These are phyloP conservation scores for Gallinago solitaria DNA, from an alignment of 2,797 vertebrate genomes.

Conservation along the genomic window DNA sequence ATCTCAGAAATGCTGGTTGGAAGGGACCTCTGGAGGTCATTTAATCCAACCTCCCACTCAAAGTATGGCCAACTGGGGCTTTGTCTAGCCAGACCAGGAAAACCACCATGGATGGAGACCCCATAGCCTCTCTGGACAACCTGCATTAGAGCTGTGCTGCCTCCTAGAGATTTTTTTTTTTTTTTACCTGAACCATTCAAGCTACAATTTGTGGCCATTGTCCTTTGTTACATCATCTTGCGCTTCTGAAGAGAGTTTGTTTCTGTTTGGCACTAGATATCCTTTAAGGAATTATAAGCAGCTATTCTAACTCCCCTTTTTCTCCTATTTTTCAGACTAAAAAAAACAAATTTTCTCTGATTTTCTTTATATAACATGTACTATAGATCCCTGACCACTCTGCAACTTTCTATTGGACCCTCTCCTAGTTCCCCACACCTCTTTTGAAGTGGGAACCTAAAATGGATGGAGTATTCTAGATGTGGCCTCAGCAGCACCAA, in stretches of 20 bases:
- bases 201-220: background rate
- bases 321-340: background rate
- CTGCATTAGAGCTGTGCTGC: background rate
- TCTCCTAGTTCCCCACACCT: background rate
- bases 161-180: background rate
- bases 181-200: background rate
- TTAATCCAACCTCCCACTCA: background rate
- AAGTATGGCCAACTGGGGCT: fast-evolving
- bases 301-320: background rate
- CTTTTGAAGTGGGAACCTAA: background rate
- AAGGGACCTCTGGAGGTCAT: background rate
- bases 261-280: background rate
- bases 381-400: background rate
- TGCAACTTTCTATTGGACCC: background rate
- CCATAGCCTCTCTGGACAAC: background rate
- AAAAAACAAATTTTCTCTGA: background rate
- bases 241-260: background rate
- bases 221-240: background rate
- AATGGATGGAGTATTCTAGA: background rate
- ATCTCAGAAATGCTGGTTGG: background rate
- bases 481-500: background rate
- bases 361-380: background rate
- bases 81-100: background rate
- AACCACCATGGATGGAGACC: background rate
- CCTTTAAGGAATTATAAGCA: background rate